A percentile compares a stretch with the other conserved stretches of the same genome.
Evolutionary conservation across 2,888 invertebrate species (phyloP).

Genomic region (Cacoxenus indagator): DNA sequence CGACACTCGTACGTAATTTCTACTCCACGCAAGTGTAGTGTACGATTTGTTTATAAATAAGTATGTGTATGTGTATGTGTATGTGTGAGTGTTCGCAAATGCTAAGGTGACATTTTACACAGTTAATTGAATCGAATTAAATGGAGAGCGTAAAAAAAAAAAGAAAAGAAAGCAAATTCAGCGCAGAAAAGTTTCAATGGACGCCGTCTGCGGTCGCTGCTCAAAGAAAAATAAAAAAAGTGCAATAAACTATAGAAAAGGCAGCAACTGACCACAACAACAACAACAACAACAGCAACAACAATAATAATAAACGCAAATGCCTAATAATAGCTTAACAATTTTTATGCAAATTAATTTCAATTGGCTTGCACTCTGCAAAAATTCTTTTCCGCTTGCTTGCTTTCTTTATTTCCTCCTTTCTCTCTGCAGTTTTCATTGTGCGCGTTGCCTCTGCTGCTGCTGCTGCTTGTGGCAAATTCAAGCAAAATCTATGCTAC

Average conservation of each 20-base stretch:
- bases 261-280: background rate
- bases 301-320: background rate
- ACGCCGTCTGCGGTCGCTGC: background rate
- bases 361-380: conserved; percentile 63
- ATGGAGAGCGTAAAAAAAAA: background rate
- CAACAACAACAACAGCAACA: conserved; percentile 1
- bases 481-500: conserved; percentile 27
- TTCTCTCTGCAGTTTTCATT: conserved; percentile 30
- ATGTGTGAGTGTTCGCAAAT: conserved; percentile 30
- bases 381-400: conserved; percentile 19
- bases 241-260: conserved; percentile 17
- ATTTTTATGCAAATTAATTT: conserved; percentile 61
- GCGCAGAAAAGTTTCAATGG: background rate
- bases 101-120: background rate
- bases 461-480: conserved; percentile 37
- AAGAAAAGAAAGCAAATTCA: background rate
- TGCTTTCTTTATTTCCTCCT: conserved; percentile 29
- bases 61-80: conserved; percentile 33
- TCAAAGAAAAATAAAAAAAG: background rate
- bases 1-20: conserved; percentile 32
- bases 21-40: background rate
- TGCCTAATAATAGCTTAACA: background rate
- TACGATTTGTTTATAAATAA: background rate
- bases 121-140: background rate
- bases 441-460: conserved; percentile 16